Conservation (phyloP, 1,140 invertebrate genomes). For the Aphelenchoides fujianensis region DNA sequence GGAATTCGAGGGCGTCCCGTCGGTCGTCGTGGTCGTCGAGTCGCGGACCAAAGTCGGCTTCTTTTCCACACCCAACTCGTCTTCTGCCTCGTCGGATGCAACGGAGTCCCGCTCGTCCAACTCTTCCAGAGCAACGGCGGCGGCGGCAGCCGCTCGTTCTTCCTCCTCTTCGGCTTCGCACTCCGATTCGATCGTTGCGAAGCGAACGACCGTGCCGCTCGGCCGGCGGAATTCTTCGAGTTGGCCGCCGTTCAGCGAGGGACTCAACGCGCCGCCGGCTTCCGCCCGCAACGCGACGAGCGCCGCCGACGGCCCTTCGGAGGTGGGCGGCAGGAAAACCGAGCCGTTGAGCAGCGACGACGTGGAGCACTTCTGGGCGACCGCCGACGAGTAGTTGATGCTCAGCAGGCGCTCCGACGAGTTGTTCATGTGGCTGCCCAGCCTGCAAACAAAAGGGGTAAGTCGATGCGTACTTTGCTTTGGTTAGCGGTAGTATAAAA, state of each 20-base stretch:
- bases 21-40: too few relatives aligned
- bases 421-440: conserved; percentile 8
- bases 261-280: neutral
- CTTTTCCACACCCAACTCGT: too few relatives aligned
- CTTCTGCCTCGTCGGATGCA: too few relatives aligned
- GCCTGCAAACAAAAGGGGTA: too few relatives aligned
- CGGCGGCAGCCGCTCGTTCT: neutral
- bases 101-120: too few relatives aligned
- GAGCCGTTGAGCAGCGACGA: conserved; percentile 1
- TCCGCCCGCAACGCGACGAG: neutral
- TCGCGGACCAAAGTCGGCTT: too few relatives aligned
- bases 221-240: neutral
- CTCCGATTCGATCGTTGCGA: conserved; percentile 2
- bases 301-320: neutral
- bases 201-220: conserved; percentile 5
- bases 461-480: too few relatives aligned
- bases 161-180: neutral
- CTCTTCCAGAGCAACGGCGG: too few relatives aligned
- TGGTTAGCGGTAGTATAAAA: too few relatives aligned
- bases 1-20: too few relatives aligned
- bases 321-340: conserved; percentile 14
- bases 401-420: conserved; percentile 29
- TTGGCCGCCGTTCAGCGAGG: neutral
- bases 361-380: neutral
- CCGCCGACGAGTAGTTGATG: conserved; percentile 2